A percentile compares a stretch with the other conserved stretches of the same genome.
Evolutionary conservation across 2,888 invertebrate genomes (phyloP).

Genomic region (Sussaba pulchella): DNA sequence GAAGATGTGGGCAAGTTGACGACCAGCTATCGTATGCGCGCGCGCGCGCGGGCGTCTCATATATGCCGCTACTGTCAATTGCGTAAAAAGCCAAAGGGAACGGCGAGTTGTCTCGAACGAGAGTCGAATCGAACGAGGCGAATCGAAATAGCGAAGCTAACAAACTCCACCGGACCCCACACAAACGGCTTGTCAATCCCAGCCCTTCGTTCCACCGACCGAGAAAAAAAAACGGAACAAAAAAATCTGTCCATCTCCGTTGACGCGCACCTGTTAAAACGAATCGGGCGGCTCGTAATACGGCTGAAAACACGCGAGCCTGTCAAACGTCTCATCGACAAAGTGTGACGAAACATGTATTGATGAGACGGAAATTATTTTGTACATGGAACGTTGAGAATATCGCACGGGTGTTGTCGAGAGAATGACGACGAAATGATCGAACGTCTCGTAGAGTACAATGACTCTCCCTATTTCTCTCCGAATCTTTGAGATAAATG

Average conservation of each 20-base stretch:
- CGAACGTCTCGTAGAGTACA: background rate
- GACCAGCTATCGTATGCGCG: conserved; percentile 79
- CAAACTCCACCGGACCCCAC: conserved; percentile 45
- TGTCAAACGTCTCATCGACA: background rate
- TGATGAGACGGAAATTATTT: conserved; percentile 6
- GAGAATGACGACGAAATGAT: conserved; percentile 13
- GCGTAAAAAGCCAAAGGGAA: conserved; percentile 42
- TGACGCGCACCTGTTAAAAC: conserved; percentile 40
- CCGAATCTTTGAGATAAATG: conserved; percentile 5
- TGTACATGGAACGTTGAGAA: conserved; percentile 1
- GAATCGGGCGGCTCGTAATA: conserved; percentile 25
- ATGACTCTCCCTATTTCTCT: too few species aligned
- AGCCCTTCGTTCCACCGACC: conserved; percentile 31
- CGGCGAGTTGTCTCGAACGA: conserved; percentile 11
- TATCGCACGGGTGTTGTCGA: too few species aligned
- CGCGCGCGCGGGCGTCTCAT: background rate
- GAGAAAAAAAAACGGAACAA: too few species aligned
- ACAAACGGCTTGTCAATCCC: conserved; percentile 52
- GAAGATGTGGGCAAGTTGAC: conserved; percentile 80
- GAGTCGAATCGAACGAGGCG: conserved; percentile 18
- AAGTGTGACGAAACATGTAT: background rate
- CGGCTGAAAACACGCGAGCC: background rate
- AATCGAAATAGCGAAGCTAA: conserved; percentile 44
- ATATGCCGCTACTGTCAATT: conserved; percentile 17
- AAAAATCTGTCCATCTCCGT: background rate